Evolutionary conservation across 2,113 vertebrate species (phyloP), one percentile per base, ranked within the genome.

Genomic region (Anhinga rufa): DNA sequence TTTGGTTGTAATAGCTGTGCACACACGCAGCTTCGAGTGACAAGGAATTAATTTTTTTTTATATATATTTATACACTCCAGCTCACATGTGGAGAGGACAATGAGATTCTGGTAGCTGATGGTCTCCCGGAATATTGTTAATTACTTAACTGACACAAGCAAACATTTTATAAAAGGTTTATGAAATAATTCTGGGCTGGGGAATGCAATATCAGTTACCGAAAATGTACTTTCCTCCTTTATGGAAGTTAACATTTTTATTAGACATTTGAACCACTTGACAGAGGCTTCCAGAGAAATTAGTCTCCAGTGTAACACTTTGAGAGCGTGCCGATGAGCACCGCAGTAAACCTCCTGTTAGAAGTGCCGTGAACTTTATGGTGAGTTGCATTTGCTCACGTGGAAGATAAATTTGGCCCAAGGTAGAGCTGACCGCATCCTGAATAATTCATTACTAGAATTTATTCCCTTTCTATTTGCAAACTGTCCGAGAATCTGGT

Each of bases 131-230:
- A 79, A 82, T 79, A 57, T 26, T 65, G 20, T 29, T 80, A 81
- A 70, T 89, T 90, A 57, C 46, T 54, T 51, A 40, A 51, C 17
- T 1, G 9, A 71, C 60, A 22, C 29, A 49, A 84, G 32, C 29
- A 66, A 95, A 77, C 5, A 5, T 85, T 93, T 54, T 36, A 12
- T 55, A 36, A 42, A 40, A 31, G 24, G 3, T 52, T 88, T 57
- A 22, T 48, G 36, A 68, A 79, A 61, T 32, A 40, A 11, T 61
- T 32, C 13, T 29, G 69, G 38, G 49, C 29, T 61, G 42, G 34
- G 24, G 14, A 0, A 0, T 19, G 42, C 9, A 2, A 1, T 32
- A n/a, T 17, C 17, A 12, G 5, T 38, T 11, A 40, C 64, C 5
- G 8, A 93, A 91, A 94, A 34, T 9, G 49, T 66, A 44, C 74